Base-by-base conservation (phyloP, 1,140 invertebrate genomes). In the Eufriesea mexicana region DNA sequence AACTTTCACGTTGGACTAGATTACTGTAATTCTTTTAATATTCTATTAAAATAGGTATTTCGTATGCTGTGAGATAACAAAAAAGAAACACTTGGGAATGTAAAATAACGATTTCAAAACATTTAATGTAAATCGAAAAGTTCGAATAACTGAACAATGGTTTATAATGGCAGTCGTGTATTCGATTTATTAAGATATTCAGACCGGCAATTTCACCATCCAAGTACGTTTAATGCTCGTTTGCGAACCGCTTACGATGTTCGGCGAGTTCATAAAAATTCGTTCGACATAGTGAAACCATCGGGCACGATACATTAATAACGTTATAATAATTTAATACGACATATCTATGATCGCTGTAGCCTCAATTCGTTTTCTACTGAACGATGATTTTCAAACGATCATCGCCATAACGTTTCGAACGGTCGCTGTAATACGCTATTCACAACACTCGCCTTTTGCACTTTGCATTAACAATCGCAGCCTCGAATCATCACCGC, bases 261-360 rank as follows among this genome's bases (percentile, higher is more conserved):
- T 55, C 70, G 54, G 49, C 57, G 45, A 42, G 45, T 66, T 61
- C 70, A 84, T 89, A 84, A 86, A 89, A 89, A 88, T 84, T 51
- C 35, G 18, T 74, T 79, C 66, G 78, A 57, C 67, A 86, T 70
- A 86, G 87, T 86, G 82, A 85, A 86, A 86, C 75, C 74, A 70
- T 89, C 88, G 87, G 87, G 83, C 87, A 83, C 76, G 85, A 89
- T 89, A 89, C 88, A 89, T 89, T 89, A 89, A 89, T 89, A 89
- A 89, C 87, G 67, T 86, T 84, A 84, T 86, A 76, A 86, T 89
- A 84, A 84, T 87, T 86, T 79, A 78, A 78, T 83, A 70, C 73
- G 73, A 88, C 83, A 88, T 88, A 88, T 83, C 84, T 89, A 89
- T 77, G 79, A 86, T 86, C 84, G 84, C 84, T 83, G 79, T 82